Evolutionary conservation across 2,797 vertebrate genomes (phyloP), one percentile per base, ranked within the genome.

Genomic region (Denticeps clupeoides): DNA sequence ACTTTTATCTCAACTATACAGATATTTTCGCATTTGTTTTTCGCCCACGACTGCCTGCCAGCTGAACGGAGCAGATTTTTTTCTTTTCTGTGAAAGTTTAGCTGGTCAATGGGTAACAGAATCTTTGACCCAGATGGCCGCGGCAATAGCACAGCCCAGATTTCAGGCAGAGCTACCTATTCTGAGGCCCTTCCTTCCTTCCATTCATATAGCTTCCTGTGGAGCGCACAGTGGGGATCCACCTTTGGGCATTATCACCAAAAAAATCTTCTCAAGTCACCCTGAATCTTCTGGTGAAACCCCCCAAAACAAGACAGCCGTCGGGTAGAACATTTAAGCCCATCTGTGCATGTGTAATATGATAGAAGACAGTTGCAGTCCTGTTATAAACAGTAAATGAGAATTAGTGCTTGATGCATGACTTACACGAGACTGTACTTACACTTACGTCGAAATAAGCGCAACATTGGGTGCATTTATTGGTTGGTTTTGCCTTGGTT

Each of bases 301-400:
- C n/a, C n/a, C n/a, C n/a, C 19, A 49, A 49, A 44, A 51, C 35
- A 66, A 22, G 41, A 44, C 42, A 43, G 25, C 47, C 45, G 46
- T 71, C 45, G 43, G 62, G 72, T 45, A 51, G 66, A 51, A 64
- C 64, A 60, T 32, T 55, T 53, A 41, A 3, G 45, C 47, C 77
- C 81, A 82, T 84, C 80, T 82, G 77, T 70, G 58, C 69, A 41
- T 38, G 29, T 62, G 78, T 75, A 81, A 82, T 69, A 51, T 18
- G 75, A 84, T 62, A 31, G 44, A 63, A 63, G 2, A 15, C 59
- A 53, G 61, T 56, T 47, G 41, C 53, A 60, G 13, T 32, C 2
- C 23, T 62, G 53, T 65, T 61, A 59, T 40, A n/a, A n/a, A n/a
- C n/a, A n/a, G n/a, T n/a, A n/a, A n/a, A n/a, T n/a, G n/a, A n/a